phyloP scores from a whole-genome alignment of 2,888 invertebrate species.

The Leptopterna dolabrata region DNA sequence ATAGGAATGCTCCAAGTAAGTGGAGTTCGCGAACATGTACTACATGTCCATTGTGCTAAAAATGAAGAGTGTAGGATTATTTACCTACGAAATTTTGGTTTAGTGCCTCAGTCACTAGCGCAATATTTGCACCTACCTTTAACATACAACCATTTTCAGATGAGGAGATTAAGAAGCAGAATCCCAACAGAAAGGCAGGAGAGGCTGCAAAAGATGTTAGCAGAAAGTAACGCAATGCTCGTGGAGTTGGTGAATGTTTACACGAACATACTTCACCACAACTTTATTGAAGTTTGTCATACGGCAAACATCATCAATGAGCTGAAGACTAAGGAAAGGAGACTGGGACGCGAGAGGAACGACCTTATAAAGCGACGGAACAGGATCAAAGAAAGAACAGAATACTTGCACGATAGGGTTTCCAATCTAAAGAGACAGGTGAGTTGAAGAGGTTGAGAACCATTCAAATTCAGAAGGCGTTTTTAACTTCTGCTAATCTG shows the following conservation, averaged over 20 bases:
- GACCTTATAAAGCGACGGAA: conserved; percentile 22
- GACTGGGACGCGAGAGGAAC: neutral
- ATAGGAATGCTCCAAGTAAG: neutral
- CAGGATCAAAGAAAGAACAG: conserved; percentile 37
- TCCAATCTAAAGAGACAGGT: conserved; percentile 39
- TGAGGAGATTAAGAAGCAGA: conserved; percentile 1
- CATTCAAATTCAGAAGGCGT: no score
- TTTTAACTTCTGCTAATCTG: no score
- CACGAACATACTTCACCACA: conserved; percentile 40
- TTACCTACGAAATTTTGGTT: no score
- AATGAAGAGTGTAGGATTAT: no score
- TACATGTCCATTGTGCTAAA: no score
- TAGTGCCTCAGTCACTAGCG: no score
- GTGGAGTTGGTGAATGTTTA: conserved; percentile 44
- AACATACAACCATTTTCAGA: neutral
- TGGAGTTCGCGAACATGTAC: no score
- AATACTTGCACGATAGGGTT: conserved; percentile 41
- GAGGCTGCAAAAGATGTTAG: conserved; percentile 29
- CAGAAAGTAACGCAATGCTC: neutral
- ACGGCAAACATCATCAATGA: conserved; percentile 33
- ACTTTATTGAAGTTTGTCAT: conserved; percentile 46
- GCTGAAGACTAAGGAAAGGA: conserved; percentile 24
- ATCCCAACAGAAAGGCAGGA: conserved; percentile 21
- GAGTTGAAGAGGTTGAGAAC: no score
- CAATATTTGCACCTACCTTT: no score